phyloP scores from a whole-genome alignment of 53 echinoderm and acorn worm species.

The Luidia sarsii region DNA sequence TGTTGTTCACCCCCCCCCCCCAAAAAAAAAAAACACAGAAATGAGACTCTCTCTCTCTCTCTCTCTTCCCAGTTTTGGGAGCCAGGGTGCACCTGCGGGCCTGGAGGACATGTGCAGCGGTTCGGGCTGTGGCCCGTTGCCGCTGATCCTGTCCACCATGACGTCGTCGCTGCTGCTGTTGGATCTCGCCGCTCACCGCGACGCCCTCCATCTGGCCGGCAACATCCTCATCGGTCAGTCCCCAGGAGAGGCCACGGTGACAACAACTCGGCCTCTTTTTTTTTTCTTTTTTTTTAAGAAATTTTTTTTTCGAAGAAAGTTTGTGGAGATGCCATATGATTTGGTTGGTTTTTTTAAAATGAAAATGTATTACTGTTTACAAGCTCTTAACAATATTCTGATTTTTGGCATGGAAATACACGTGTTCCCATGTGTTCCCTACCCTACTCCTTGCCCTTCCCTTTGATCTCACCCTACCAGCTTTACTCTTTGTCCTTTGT shows the following conservation, averaged over 20 bases:
- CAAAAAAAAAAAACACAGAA: too few species aligned
- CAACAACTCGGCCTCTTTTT: background rate
- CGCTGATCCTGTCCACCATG: conserved; percentile 79
- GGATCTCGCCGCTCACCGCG: conserved; percentile 88
- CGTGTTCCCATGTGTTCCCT: too few species aligned
- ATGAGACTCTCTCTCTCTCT: too few species aligned
- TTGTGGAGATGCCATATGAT: background rate
- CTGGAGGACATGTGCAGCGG: conserved; percentile 85
- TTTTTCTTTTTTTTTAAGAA: too few species aligned
- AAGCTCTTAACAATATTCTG: too few species aligned
- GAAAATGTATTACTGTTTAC: background rate
- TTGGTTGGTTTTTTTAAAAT: background rate
- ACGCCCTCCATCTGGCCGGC: conserved; percentile 75
- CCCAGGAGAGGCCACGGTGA: background rate
- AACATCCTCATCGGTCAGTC: conserved; percentile 86
- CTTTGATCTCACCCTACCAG: too few species aligned
- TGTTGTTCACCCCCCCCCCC: too few species aligned
- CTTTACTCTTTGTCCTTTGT: too few species aligned
- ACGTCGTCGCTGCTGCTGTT: conserved; percentile 75
- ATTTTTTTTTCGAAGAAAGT: background rate
- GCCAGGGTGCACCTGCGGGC: conserved; percentile 73
- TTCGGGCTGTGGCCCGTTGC: conserved; percentile 90
- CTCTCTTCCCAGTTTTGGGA: conserved; percentile 64
- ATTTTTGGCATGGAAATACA: too few species aligned
- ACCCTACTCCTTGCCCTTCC: too few species aligned